Evolutionary conservation across 2,888 invertebrate genomes (phyloP), one percentile per base, ranked within the genome.

Genomic region (Drosophila buzzatii): DNA sequence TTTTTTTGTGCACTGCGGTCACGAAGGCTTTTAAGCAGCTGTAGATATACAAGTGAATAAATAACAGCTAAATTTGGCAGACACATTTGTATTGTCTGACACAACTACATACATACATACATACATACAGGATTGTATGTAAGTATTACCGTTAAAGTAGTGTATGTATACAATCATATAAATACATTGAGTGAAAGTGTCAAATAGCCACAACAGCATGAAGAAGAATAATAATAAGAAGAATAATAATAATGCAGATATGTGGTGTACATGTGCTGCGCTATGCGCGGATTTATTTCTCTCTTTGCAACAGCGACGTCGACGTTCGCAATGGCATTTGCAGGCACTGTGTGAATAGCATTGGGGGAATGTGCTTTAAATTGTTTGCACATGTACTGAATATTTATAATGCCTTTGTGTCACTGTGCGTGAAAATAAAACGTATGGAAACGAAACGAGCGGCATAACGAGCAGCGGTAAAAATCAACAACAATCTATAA

Each of bases 391-490:
- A 57, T 56, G 20, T 31, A 35, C 18, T 10, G 7, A 8, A 14
- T 8, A 6, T 51, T 9, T 45, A 1, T 16, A 14, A 1, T 2
- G 16, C 4, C 18, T 6, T 42, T 57, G 58, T 16, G 27, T 12
- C 79, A 84, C 74, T 76, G 81, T 84, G 76, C 80, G 57, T 60
- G 64, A 67, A 67, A 77, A 70, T 68, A 79, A 67, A 85, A 81
- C 71, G 79, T 64, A 65, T 83, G 81, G 79, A 45, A 85, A 73
- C 79, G 70, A 76, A 85, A 83, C 74, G 75, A 79, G 64, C 55
- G 72, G 61, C 61, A 67, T 64, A 68, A 69, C 69, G 68, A 41
- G 41, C 51, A 75, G 57, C 62, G 57, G 53, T 44, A 39, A 31
- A 42, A 58, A 68, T 23, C 53, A 68, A 44, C 20, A 44, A 72